Conservation (phyloP, 1,140 invertebrate genomes). For the Gyrodactylus salaris region DNA sequence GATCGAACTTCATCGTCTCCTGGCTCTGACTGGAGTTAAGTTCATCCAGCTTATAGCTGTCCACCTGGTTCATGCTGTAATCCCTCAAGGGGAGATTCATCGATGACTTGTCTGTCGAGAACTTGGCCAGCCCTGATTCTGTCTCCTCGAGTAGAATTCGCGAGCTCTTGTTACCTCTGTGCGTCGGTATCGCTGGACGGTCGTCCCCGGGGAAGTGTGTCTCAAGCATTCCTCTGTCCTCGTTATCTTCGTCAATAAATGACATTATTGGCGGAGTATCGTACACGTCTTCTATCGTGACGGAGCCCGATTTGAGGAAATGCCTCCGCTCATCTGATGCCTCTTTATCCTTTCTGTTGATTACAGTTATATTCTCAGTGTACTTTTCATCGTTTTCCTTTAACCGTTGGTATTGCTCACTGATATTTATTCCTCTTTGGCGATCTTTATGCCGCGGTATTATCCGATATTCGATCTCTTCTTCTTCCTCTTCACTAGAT, state of each 20-base stretch:
- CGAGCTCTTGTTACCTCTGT: not conserved
- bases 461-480: not conserved
- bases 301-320: not conserved
- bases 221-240: not conserved
- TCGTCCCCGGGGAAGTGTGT: not conserved
- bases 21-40: not conserved
- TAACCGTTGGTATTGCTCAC: not conserved
- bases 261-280: not conserved
- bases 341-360: not conserved
- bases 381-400: not conserved
- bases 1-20: not conserved
- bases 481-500: not conserved
- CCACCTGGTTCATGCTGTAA: not conserved
- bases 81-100: not conserved
- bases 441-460: not conserved
- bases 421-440: not conserved
- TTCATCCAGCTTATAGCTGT: not conserved
- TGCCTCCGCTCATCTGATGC: not conserved
- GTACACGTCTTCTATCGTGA: not conserved
- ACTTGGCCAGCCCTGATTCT: not conserved
- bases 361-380: not conserved
- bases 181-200: not conserved
- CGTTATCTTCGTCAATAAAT: not conserved
- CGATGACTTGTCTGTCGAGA: not conserved
- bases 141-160: not conserved